Percentiles rank a stretch among this genome's conserved stretches.
phyloP scores from a whole-genome alignment of 2,113 vertebrate species.

The Suncus etruscus region DNA sequence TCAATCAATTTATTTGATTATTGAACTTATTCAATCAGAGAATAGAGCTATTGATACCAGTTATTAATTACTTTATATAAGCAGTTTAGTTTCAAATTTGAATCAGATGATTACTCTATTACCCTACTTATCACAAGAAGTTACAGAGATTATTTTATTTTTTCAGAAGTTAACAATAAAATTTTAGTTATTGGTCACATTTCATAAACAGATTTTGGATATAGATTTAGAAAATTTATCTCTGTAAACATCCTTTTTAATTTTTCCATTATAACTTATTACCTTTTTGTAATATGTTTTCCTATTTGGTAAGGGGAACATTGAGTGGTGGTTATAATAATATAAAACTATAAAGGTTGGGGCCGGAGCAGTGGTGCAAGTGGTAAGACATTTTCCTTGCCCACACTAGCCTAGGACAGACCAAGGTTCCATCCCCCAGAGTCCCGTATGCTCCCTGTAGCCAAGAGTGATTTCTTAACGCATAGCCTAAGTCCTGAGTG shows the following conservation, averaged over 20 bases:
- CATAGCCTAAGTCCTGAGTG: no score
- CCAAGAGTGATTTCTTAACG: no score
- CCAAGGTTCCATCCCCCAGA: no score
- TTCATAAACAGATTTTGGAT: background rate
- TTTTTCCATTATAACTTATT: background rate
- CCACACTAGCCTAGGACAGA: no score
- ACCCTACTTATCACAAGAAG: background rate
- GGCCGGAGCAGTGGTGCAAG: no score
- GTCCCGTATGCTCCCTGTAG: no score
- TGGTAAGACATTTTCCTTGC: no score
- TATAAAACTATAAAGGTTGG: background rate
- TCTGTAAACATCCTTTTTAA: background rate
- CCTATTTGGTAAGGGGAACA: background rate
- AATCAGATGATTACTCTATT: background rate
- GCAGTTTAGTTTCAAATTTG: slow-evolving; percentile 42
- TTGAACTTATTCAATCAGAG: no score
- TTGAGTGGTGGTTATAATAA: background rate
- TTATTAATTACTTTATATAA: background rate
- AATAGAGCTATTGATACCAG: background rate
- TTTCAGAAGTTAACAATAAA: background rate
- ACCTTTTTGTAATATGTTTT: background rate
- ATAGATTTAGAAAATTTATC: background rate
- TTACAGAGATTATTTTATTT: background rate
- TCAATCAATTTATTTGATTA: background rate
- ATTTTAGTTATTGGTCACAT: background rate